phyloP scores from a whole-genome alignment of 2,888 invertebrate species.

The Ametastegia equiseti region DNA sequence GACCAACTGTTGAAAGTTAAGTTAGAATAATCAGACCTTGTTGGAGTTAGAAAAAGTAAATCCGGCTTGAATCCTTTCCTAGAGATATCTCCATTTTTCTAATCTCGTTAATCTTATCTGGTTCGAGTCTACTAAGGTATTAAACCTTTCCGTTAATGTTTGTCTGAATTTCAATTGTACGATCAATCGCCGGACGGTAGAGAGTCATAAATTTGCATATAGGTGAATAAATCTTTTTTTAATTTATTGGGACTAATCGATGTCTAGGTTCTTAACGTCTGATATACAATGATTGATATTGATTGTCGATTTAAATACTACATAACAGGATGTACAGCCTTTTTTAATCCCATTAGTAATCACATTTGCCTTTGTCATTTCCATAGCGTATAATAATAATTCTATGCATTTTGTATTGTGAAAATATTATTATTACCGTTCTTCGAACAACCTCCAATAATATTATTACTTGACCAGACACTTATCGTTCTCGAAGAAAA shows the following conservation, averaged over 20 bases:
- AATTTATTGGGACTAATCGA: background rate
- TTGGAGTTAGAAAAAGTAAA: background rate
- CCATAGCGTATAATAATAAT: background rate
- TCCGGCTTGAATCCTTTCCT: background rate
- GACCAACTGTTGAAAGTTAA: background rate
- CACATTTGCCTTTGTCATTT: too few species aligned
- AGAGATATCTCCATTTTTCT: background rate
- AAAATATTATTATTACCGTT: background rate
- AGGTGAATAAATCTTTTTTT: background rate
- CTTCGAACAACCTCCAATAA: too few species aligned
- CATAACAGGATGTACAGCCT: background rate
- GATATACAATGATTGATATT: background rate
- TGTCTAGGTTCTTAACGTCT: background rate
- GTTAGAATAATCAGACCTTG: background rate
- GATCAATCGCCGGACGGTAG: background rate
- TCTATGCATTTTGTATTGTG: background rate
- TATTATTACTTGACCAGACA: background rate
- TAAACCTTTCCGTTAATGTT: background rate
- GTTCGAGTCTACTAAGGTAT: background rate
- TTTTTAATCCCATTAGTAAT: background rate
- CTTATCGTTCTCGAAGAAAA: background rate
- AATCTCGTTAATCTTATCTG: constrained; percentile 11
- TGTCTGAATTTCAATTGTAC: background rate
- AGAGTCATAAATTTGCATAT: background rate
- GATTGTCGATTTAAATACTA: background rate